Conservation (phyloP, 2,113 vertebrate genomes). For the Hydrochoerus hydrochaeris region DNA sequence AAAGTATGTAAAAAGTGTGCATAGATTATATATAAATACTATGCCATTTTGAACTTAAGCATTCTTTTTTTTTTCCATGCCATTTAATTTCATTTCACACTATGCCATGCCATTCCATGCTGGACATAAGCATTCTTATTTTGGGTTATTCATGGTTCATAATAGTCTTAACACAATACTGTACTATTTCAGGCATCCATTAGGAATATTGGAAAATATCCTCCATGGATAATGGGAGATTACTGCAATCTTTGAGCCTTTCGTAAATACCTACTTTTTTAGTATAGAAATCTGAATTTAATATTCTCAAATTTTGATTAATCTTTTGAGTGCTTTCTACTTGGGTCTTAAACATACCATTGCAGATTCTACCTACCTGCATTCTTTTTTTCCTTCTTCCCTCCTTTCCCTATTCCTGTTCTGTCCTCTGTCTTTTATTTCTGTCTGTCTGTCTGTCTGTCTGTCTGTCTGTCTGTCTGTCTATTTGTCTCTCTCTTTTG, state of each 20-base stretch:
- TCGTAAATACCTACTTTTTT: neutral
- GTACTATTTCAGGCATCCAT: neutral
- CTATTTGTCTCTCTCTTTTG: neutral
- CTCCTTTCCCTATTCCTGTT: neutral
- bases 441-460: neutral
- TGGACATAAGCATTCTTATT: neutral
- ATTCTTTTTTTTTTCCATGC: neutral
- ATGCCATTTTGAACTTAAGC: neutral
- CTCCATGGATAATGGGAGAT: neutral
- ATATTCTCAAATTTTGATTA: slow-evolving; percentile 34
- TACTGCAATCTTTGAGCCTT: neutral
- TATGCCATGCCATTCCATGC: neutral
- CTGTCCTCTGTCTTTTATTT: no score
- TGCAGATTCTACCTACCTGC: neutral
- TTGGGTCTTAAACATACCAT: slow-evolving; percentile 1
- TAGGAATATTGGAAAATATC: neutral
- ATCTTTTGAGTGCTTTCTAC: slow-evolving; percentile 19
- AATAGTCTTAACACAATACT: neutral
- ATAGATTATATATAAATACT: neutral
- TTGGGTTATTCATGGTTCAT: neutral
- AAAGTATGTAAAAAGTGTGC: neutral
- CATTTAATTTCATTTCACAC: no score
- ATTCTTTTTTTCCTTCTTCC: neutral
- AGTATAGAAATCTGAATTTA: slow-evolving; percentile 45
- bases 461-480: neutral